A percentile compares a stretch with the other conserved stretches of the same genome.
Evolutionary conservation across 2,888 invertebrate species (phyloP).

Genomic region (Siphlonurus alternatus): DNA sequence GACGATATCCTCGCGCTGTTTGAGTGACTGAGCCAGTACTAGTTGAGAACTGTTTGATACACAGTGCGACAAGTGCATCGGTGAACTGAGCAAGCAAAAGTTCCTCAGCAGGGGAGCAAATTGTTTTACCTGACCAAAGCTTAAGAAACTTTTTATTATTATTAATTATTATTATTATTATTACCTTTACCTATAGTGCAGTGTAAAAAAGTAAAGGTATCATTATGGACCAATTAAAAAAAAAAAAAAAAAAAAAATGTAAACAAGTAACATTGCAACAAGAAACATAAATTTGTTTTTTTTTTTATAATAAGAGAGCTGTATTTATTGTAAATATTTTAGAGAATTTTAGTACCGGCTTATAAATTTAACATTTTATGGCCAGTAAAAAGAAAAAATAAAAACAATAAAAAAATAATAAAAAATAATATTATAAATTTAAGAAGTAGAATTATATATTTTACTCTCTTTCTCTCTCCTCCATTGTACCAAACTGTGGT

Average conservation of each 20-base stretch:
- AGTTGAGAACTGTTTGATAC: too few relatives aligned
- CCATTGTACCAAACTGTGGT: background rate
- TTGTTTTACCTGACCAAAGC: background rate
- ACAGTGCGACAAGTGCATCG: too few relatives aligned
- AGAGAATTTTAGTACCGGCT: background rate
- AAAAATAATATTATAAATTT: background rate
- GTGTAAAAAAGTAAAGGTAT: background rate
- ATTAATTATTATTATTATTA: too few relatives aligned
- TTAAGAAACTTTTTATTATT: background rate
- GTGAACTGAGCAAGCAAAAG: too few relatives aligned
- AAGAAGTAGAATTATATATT: background rate
- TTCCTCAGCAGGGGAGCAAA: too few relatives aligned
- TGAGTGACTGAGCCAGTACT: slow-evolving; percentile 29
- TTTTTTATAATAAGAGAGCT: background rate
- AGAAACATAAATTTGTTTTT: background rate
- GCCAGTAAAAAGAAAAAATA: background rate
- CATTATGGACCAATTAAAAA: background rate
- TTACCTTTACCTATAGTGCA: too few relatives aligned
- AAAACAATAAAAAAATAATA: background rate
- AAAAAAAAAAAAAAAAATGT: background rate
- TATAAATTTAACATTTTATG: background rate
- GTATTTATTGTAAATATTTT: background rate
- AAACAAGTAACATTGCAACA: background rate
- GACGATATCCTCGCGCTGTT: slow-evolving; percentile 68
- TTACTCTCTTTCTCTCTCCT: background rate